These are phyloP conservation scores for Chionoecetes opilio DNA, from an alignment of 1,140 invertebrate genomes.

Conservation along the genomic window DNA sequence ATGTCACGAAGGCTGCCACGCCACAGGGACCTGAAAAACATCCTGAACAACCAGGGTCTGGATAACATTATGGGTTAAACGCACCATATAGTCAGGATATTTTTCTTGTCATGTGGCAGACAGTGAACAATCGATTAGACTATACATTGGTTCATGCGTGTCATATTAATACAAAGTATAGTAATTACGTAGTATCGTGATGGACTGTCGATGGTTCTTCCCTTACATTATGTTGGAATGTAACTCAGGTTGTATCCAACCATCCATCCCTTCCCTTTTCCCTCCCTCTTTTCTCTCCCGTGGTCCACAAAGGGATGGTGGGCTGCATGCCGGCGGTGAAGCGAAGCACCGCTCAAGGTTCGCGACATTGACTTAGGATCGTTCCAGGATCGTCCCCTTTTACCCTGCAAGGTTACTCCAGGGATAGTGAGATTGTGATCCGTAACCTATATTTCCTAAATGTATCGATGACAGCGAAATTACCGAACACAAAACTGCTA, in stretches of 20 bases:
- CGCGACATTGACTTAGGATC: not conserved
- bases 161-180: too few relatives aligned
- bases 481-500: not conserved
- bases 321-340: conserved; percentile 21
- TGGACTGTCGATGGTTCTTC: too few relatives aligned
- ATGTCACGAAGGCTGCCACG: too few relatives aligned
- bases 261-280: not conserved
- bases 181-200: too few relatives aligned
- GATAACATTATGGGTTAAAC: too few relatives aligned
- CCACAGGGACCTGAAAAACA: too few relatives aligned
- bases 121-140: too few relatives aligned
- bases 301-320: not conserved
- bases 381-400: not conserved
- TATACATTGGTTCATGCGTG: too few relatives aligned
- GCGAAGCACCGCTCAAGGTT: not conserved
- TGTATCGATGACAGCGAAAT: not conserved
- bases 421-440: not conserved
- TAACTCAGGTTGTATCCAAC: too few relatives aligned
- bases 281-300: not conserved
- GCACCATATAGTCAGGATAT: too few relatives aligned
- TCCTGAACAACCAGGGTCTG: too few relatives aligned
- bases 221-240: not conserved
- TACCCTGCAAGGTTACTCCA: not conserved
- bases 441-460: not conserved
- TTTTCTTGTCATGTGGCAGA: too few relatives aligned